Percentiles rank a stretch among this genome's conserved stretches.
Evolutionary conservation across 2,797 vertebrate genomes (phyloP).

Genomic region (Smutsia temminckii): DNA sequence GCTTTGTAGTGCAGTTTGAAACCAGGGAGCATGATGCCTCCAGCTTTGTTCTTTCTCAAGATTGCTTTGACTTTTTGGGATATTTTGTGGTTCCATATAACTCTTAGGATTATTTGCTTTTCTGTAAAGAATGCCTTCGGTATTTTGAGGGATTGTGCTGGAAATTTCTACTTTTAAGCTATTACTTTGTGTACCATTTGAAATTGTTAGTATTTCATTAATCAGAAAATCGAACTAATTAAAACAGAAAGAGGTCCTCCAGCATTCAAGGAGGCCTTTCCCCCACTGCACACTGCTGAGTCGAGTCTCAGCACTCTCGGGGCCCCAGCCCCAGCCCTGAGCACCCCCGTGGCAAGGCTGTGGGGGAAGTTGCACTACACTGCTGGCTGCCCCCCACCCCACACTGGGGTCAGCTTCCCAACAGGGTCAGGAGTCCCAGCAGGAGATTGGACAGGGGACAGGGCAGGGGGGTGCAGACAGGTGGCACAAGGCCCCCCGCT

Average conservation of each 20-base stretch:
- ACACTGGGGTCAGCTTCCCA: background rate
- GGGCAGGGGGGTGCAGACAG: background rate
- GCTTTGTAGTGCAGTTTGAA: no score
- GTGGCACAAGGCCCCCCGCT: background rate
- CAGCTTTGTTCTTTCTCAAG: no score
- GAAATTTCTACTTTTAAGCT: background rate
- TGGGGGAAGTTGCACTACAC: background rate
- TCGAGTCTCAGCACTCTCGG: background rate
- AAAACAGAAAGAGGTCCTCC: background rate
- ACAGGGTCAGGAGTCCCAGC: background rate
- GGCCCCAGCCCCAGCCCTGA: background rate
- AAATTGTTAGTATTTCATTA: background rate
- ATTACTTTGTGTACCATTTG: background rate
- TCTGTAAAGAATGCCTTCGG: no score
- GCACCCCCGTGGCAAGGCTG: no score
- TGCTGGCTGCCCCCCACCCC: background rate
- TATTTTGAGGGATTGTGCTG: no score
- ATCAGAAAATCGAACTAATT: background rate
- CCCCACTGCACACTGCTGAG: background rate
- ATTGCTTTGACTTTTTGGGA: no score
- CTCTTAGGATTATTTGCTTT: no score
- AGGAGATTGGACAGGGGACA: background rate
- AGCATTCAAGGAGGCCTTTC: background rate
- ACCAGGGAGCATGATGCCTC: no score
- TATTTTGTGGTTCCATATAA: no score